phyloP scores from a whole-genome alignment of 2,113 vertebrate genomes.

The Paedocypris sp. region DNA sequence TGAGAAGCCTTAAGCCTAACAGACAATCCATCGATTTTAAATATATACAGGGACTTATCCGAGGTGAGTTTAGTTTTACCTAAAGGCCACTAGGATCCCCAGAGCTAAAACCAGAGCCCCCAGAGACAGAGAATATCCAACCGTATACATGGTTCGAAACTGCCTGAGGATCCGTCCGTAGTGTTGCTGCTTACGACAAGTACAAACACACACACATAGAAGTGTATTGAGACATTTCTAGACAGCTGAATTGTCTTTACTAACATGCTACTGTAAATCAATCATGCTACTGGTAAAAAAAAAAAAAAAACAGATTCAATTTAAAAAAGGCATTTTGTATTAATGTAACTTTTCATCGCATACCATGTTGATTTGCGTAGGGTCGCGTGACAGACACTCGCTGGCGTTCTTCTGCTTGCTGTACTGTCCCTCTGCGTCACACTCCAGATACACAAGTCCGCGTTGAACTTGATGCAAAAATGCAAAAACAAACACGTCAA shows the following conservation, averaged over 20 bases:
- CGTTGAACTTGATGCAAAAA: conserved; percentile 65
- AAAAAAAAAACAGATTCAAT: no score
- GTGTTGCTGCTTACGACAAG: conserved; percentile 54
- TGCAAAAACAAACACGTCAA: no score
- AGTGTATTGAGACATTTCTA: neutral
- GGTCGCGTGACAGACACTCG: conserved; percentile 64
- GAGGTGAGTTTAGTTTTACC: conserved; percentile 52
- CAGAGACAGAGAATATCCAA: conserved; percentile 87
- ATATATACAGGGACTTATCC: neutral
- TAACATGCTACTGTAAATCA: no score
- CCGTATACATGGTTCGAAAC: conserved; percentile 82
- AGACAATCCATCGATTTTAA: neutral
- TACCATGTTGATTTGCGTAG: conserved; percentile 46
- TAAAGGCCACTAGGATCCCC: conserved; percentile 80
- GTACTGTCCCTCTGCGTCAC: conserved; percentile 78
- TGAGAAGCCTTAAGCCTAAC: neutral
- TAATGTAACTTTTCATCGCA: neutral
- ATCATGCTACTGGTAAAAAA: no score
- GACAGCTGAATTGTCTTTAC: neutral
- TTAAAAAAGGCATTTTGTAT: neutral
- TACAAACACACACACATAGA: conserved; percentile 20
- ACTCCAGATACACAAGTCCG: conserved; percentile 72
- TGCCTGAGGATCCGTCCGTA: conserved; percentile 60
- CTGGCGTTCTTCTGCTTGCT: conserved; percentile 58
- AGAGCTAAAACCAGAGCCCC: conserved; percentile 79